Percentiles rank a stretch among this genome's conserved stretches.
phyloP scores from a whole-genome alignment of 1,140 invertebrate species.

The Caenorhabditis latens region DNA sequence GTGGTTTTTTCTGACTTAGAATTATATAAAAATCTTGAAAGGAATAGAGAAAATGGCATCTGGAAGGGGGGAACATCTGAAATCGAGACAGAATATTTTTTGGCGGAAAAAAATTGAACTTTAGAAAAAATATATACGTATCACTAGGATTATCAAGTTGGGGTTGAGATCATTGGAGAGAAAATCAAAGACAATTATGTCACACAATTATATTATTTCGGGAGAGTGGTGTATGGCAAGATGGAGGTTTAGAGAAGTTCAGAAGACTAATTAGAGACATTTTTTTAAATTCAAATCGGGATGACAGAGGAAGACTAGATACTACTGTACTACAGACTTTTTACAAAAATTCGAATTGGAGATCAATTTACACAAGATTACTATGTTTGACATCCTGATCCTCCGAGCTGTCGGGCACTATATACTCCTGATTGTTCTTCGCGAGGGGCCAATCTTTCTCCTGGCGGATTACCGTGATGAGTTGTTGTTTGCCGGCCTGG shows the following conservation, averaged over 20 bases:
- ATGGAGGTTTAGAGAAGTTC: not conserved
- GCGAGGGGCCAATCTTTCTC: constrained; percentile 23
- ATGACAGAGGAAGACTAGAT: no score
- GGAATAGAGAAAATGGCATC: no score
- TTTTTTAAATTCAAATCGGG: no score
- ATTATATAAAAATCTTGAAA: no score
- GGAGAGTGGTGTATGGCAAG: not conserved
- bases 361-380: no score
- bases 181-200: not conserved
- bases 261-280: not conserved
- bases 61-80: no score
- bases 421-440: not conserved
- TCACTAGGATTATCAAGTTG: constrained; percentile 14
- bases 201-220: not conserved
- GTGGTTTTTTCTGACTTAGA: no score
- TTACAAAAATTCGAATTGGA: no score
- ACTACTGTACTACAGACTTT: no score
- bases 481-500: constrained; percentile 16
- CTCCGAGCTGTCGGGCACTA: not conserved
- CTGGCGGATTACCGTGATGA: constrained; percentile 11
- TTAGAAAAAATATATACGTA: not conserved
- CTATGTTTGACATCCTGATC: no score
- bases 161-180: constrained; percentile 6
- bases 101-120: not conserved
- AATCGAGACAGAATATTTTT: no score